Percentiles rank a stretch among this genome's conserved stretches.
phyloP scores from a whole-genome alignment of 1,140 invertebrate genomes.

The Brachionus rotundiformis region DNA sequence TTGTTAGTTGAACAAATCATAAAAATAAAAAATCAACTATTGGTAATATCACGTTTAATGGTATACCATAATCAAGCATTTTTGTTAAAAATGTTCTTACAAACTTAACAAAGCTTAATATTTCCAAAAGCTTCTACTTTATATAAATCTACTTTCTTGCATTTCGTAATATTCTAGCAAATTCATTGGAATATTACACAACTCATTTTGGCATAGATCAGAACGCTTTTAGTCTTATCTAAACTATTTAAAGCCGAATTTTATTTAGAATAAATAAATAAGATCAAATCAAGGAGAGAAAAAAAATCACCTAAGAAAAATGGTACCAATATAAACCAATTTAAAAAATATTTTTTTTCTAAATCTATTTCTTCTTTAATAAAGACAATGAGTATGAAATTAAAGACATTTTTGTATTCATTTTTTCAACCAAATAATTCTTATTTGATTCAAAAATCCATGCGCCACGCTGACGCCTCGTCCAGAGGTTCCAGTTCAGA shows the following conservation, averaged over 20 bases:
- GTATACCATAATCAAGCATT: not conserved
- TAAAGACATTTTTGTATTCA: constrained; percentile 20
- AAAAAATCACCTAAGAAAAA: not conserved
- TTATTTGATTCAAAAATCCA: constrained; percentile 48
- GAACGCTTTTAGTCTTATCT: not conserved
- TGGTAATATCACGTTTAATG: not conserved
- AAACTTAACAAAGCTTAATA: not conserved
- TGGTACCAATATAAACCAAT: not conserved
- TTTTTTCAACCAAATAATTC: constrained; percentile 46
- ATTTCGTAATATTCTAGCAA: not conserved
- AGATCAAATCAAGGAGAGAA: not conserved
- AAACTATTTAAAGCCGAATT: not conserved
- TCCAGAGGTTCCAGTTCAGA: not conserved
- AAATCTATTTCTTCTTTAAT: not conserved
- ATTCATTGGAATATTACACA: not conserved
- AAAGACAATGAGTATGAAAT: constrained; percentile 34
- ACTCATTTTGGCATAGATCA: not conserved
- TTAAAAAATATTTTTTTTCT: not conserved
- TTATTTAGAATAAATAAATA: not conserved
- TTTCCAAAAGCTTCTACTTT: not conserved
- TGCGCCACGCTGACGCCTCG: constrained; percentile 33
- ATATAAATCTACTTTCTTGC: not conserved
- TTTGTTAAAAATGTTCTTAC: not conserved
- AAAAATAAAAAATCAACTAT: not conserved
- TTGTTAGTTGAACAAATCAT: not conserved